phyloP scores from a whole-genome alignment of 1,140 invertebrate genomes.

The Brevipalpus yothersi region DNA sequence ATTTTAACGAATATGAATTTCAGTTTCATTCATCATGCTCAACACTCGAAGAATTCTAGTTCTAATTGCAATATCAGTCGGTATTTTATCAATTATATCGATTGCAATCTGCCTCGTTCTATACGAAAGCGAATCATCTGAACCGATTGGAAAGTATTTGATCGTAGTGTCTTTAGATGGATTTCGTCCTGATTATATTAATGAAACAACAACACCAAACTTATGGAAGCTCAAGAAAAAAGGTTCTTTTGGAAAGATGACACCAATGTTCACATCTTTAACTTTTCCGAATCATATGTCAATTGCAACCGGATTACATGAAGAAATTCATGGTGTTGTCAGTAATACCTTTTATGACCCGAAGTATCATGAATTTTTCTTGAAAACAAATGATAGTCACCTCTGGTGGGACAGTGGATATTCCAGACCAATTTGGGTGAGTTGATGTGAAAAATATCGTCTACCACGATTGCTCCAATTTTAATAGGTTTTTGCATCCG shows the following conservation, averaged over 20 bases:
- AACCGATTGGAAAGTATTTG: background rate
- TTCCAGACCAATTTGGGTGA: constrained; percentile 4
- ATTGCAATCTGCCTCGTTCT: no score
- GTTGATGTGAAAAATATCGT: no score
- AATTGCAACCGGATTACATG: constrained; percentile 31
- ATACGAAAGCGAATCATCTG: no score
- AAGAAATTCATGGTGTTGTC: constrained; percentile 11
- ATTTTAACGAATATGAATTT: no score
- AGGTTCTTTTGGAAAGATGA: constrained; percentile 24
- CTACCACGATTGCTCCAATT: background rate
- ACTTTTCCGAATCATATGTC: constrained; percentile 57
- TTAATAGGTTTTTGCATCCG: no score
- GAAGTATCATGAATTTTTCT: constrained; percentile 6
- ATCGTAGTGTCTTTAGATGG: constrained; percentile 16
- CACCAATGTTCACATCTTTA: constrained; percentile 38
- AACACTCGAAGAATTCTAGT: no score
- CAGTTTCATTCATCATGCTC: no score
- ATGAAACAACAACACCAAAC: constrained; percentile 11
- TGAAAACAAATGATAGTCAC: constrained; percentile 1
- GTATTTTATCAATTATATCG: no score
- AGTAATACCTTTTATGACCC: constrained; percentile 11
- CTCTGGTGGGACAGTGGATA: constrained; percentile 14
- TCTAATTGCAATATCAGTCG: no score
- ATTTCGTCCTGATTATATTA: constrained; percentile 15
- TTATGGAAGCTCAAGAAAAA: constrained; percentile 5